These are phyloP conservation scores for Leptosomus discolor DNA, from an alignment of 2,113 vertebrate genomes.

Conservation along the genomic window DNA sequence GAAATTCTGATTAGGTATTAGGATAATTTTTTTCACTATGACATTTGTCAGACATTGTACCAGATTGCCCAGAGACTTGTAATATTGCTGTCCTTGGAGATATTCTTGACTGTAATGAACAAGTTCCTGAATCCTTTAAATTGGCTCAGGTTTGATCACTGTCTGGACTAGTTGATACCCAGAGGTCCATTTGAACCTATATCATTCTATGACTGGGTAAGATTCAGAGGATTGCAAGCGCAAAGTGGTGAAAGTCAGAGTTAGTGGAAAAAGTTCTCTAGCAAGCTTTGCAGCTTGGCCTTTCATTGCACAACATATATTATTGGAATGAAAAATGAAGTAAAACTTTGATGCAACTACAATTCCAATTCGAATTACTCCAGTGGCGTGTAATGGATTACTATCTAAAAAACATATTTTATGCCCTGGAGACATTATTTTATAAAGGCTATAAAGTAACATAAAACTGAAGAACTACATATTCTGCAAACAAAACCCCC, in stretches of 20 bases:
- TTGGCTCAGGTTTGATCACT: background rate
- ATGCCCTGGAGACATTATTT: background rate
- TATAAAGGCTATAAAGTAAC: background rate
- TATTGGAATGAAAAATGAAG: background rate
- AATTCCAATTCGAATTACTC: background rate
- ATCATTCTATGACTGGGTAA: background rate
- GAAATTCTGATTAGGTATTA: background rate
- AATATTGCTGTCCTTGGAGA: background rate
- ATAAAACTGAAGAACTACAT: background rate
- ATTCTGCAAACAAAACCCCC: background rate
- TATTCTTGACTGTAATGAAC: background rate
- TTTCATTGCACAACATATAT: background rate
- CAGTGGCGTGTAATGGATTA: background rate
- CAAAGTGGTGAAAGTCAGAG: background rate
- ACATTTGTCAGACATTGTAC: background rate
- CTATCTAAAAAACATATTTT: background rate
- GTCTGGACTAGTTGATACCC: background rate
- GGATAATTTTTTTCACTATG: background rate
- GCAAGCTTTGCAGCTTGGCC: background rate
- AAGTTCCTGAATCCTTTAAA: background rate
- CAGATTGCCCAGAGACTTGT: background rate
- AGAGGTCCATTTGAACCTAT: background rate
- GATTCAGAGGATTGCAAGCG: background rate
- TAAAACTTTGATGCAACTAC: background rate
- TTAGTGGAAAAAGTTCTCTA: background rate